A percentile compares a stretch with the other conserved stretches of the same genome.
These are phyloP conservation scores for Paguma larvata DNA, from an alignment of 2,797 vertebrate genomes.

Conservation along the genomic window DNA sequence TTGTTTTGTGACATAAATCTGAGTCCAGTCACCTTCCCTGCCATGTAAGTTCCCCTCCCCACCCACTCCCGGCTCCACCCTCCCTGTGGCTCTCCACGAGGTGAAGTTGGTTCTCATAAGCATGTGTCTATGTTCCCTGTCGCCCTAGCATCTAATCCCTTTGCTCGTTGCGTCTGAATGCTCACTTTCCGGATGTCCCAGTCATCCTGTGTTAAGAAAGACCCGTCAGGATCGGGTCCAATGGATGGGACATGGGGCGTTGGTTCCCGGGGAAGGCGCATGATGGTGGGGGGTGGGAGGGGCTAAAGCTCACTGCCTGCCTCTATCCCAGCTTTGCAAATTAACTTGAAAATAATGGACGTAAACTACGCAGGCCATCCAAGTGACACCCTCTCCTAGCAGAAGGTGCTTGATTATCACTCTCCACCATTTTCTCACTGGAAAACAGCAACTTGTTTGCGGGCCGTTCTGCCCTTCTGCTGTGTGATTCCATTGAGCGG, in stretches of 20 bases:
- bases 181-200: not conserved
- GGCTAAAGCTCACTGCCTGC: not conserved
- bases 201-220: constrained; percentile 25
- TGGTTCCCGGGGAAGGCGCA: not conserved
- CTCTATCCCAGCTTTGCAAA: not conserved
- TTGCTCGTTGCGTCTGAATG: constrained; percentile 49
- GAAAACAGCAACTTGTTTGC: not conserved
- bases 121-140: constrained; percentile 41
- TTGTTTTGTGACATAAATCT: constrained; percentile 85
- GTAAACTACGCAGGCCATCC: not conserved
- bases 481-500: not conserved
- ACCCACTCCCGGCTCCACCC: not conserved
- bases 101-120: constrained; percentile 67
- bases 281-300: not conserved
- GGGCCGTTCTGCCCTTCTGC: not conserved
- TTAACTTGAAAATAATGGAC: not conserved
- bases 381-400: not conserved
- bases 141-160: constrained; percentile 45
- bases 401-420: not conserved
- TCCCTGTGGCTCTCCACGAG: constrained; percentile 32
- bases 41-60: constrained; percentile 76
- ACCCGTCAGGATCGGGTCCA: not conserved
- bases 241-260: not conserved
- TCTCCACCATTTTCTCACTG: not conserved
- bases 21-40: constrained; percentile 74